Base-by-base conservation (phyloP, 2,888 invertebrate species). In the Bellardia pandia region DNA sequence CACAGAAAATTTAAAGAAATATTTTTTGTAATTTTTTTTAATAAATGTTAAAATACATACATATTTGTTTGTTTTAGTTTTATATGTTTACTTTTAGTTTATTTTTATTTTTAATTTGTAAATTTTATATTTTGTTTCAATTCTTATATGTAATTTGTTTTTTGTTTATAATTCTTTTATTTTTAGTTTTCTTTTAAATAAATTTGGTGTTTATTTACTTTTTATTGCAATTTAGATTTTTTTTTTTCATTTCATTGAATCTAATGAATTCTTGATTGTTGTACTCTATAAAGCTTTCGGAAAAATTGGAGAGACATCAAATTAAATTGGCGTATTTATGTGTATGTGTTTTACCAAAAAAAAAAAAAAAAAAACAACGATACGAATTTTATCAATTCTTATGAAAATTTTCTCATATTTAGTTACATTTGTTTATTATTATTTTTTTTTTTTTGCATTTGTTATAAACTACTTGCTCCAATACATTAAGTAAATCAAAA, bases 121-220 rank as follows among this genome's bases (percentile, higher is more conserved):
- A 80, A 3, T 23, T 58, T 75, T 30, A 48, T 40, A 30, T 51
- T 68, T 66, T 81, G 37, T 72, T n/a, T 62, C 30, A 33, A 42
- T n/a, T 75, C 48, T n/a, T 14, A 53, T n/a, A n/a, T n/a, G n/a
- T n/a, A 69, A 37, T 51, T 69, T 88, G 86, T 89, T 90, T 7
- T 89, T 86, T 88, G 90, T 89, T 88, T 88, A 89, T 64, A 45
- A 45, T 45, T 45, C 2, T 82, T 88, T 74, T 78, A 75, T 45
- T 58, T 80, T 78, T 48, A 7, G 45, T 64, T 69, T 66, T 69
- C 9, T 48, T 74, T 74, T 60, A n/a, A 60, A 60, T 78, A 60
- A 75, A 30, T 79, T 85, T 79, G 85, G 79, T 85, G 79, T 85
- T 85, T 71, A 40, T 48, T 71, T 82, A 42, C 58, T 62, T 85